Evolutionary conservation across 2,797 vertebrate species (phyloP).

Genomic region (Hyperoplus lanceolatus): DNA sequence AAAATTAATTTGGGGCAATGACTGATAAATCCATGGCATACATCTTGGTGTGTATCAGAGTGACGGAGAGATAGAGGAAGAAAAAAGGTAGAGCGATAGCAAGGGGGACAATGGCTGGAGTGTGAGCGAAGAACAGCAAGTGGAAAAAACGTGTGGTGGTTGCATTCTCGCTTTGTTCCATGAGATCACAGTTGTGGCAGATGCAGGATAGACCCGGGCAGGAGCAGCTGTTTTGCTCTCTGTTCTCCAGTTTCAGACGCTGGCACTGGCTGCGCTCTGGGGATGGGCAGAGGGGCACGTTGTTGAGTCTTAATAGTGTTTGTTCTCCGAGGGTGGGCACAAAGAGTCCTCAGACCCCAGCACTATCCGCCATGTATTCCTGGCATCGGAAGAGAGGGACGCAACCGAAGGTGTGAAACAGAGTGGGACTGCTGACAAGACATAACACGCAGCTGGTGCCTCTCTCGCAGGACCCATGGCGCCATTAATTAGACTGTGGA

Average conservation of each 20-base stretch:
- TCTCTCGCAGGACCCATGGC: slow-evolving; percentile 73
- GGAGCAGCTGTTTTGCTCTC: slow-evolving; percentile 88
- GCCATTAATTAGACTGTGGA: slow-evolving; percentile 70
- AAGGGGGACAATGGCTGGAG: slow-evolving; percentile 73
- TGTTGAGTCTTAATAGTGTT: slow-evolving; percentile 68
- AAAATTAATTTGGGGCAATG: slow-evolving; percentile 6
- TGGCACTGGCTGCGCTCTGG: slow-evolving; percentile 68
- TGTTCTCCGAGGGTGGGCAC: slow-evolving; percentile 82
- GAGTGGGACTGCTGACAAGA: slow-evolving; percentile 73
- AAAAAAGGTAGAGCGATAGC: slow-evolving; percentile 22
- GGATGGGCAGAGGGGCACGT: slow-evolving; percentile 74
- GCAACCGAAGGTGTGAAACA: slow-evolving; percentile 75
- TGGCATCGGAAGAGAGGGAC: slow-evolving; percentile 79
- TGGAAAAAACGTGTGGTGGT: slow-evolving; percentile 80
- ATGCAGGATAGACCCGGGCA: slow-evolving; percentile 83
- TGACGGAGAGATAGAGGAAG: slow-evolving; percentile 18
- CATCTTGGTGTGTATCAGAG: slow-evolving; percentile 2
- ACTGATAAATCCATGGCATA: slow-evolving; percentile 8
- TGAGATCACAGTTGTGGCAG: slow-evolving; percentile 90
- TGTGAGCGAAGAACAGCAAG: slow-evolving; percentile 75
- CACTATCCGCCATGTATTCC: slow-evolving; percentile 50
- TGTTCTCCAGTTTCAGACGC: slow-evolving; percentile 86
- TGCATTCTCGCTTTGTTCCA: slow-evolving; percentile 89
- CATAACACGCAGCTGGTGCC: slow-evolving; percentile 78
- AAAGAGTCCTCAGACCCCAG: slow-evolving; percentile 66